Evolutionary conservation across 2,113 vertebrate species (phyloP).

Genomic region (Proterorhinus semilunaris): DNA sequence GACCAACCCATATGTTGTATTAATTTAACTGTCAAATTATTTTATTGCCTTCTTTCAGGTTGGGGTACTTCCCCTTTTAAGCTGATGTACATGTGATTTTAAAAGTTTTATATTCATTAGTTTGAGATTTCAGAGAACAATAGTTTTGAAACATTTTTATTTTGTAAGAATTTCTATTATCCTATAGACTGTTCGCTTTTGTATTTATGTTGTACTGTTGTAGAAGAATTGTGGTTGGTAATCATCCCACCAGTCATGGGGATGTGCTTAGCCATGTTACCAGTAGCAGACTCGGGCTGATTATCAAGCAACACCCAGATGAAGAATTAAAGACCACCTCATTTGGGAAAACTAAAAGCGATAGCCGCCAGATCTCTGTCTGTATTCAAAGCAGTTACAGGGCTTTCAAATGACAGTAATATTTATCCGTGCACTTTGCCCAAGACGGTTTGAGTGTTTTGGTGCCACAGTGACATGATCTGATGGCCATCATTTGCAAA

Average conservation of each 20-base stretch:
- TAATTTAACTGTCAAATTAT: slow-evolving; percentile 81
- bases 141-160: slow-evolving; percentile 71
- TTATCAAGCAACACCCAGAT: not conserved
- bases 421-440: not conserved
- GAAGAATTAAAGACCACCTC: not conserved
- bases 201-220: slow-evolving; percentile 73
- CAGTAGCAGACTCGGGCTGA: slow-evolving; percentile 13
- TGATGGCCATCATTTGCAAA: slow-evolving; percentile 7
- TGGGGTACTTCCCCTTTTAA: slow-evolving; percentile 66
- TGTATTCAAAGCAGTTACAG: not conserved
- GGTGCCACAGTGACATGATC: slow-evolving; percentile 9
- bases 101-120: slow-evolving; percentile 77
- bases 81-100: slow-evolving; percentile 78
- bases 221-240: slow-evolving; percentile 70
- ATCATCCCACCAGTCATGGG: slow-evolving; percentile 56
- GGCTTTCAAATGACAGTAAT: not conserved
- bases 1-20: slow-evolving; percentile 55
- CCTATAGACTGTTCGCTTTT: slow-evolving; percentile 67
- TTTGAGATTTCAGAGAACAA: slow-evolving; percentile 67
- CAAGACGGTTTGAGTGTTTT: slow-evolving; percentile 4
- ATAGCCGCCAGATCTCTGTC: not conserved
- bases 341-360: not conserved
- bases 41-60: slow-evolving; percentile 80
- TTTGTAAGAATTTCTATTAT: slow-evolving; percentile 73
- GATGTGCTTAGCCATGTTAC: slow-evolving; percentile 55